These are phyloP conservation scores for Apis dorsata DNA, from an alignment of 1,140 invertebrate species.

Conservation along the genomic window DNA sequence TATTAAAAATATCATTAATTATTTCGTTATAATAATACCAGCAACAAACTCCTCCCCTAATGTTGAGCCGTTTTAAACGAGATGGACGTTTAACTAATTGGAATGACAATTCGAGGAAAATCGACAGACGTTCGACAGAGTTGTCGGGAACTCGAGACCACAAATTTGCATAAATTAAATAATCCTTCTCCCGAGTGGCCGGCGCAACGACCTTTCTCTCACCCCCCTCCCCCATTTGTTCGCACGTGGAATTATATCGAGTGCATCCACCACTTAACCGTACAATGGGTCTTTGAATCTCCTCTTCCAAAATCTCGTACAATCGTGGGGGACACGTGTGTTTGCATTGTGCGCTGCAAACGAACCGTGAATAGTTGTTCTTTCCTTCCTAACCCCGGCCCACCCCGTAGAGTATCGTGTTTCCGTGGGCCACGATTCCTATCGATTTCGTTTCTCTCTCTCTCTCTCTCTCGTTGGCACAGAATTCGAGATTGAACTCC, in stretches of 20 bases:
- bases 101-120: neutral
- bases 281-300: neutral
- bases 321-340: neutral
- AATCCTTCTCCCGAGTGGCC: neutral
- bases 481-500: slow-evolving; percentile 40
- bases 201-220: neutral
- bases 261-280: slow-evolving; percentile 28
- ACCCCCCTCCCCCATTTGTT: slow-evolving; percentile 4
- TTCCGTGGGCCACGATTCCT: neutral
- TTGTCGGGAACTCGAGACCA: neutral
- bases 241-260: slow-evolving; percentile 30
- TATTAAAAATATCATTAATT: too few relatives aligned
- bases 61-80: neutral
- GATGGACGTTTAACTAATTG: neutral
- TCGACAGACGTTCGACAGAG: slow-evolving; percentile 19
- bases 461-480: neutral
- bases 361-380: slow-evolving; percentile 42
- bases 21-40: too few relatives aligned
- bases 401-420: neutral
- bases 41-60: too few relatives aligned
- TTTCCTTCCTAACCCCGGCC: neutral
- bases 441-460: slow-evolving; percentile 21
- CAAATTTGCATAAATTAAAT: slow-evolving; percentile 44
- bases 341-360: slow-evolving; percentile 28
- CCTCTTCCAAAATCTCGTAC: neutral